These are phyloP conservation scores for Drosophila asahinai DNA, from an alignment of 1,140 invertebrate species.

Conservation along the genomic window DNA sequence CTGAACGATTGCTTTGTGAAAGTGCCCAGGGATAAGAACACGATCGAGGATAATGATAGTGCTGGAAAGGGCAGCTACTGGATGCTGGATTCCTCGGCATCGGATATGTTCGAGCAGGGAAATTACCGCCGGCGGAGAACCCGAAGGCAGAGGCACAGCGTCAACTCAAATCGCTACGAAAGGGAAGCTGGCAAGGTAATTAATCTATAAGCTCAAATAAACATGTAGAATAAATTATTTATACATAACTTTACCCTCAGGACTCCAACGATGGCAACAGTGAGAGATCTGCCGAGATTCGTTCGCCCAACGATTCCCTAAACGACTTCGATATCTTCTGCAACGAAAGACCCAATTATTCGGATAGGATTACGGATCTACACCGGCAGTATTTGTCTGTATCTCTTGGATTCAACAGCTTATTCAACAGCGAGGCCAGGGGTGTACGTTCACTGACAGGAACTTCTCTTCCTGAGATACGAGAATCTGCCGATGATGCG, in stretches of 20 bases:
- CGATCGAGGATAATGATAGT: conserved; percentile 87
- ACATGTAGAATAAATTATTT: not conserved
- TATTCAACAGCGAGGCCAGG: conserved; percentile 63
- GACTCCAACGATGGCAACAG: conserved; percentile 47
- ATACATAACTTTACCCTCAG: conserved; percentile 11
- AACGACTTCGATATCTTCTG: conserved; percentile 74
- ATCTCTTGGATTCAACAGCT: conserved; percentile 77
- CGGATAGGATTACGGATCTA: conserved; percentile 80
- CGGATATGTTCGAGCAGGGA: conserved; percentile 96
- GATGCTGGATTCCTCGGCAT: conserved; percentile 93
- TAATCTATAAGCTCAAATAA: not conserved
- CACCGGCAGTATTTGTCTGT: conserved; percentile 81
- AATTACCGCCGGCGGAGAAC: conserved; percentile 90
- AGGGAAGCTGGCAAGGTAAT: conserved; percentile 47
- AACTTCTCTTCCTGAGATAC: conserved; percentile 10
- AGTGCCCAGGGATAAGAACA: conserved; percentile 91
- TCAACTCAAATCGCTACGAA: conserved; percentile 53
- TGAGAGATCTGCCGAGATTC: conserved; percentile 31
- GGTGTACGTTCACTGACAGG: not conserved
- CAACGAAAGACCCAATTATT: conserved; percentile 73
- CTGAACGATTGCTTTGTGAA: conserved; percentile 98
- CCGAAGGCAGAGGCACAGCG: conserved; percentile 85
- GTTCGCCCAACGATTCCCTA: conserved; percentile 45
- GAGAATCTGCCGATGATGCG: conserved; percentile 32
- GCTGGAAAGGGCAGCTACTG: conserved; percentile 93